Evolutionary conservation across 2,797 vertebrate genomes (phyloP), one percentile per base, ranked within the genome.

Genomic region (Muscicapa striata): DNA sequence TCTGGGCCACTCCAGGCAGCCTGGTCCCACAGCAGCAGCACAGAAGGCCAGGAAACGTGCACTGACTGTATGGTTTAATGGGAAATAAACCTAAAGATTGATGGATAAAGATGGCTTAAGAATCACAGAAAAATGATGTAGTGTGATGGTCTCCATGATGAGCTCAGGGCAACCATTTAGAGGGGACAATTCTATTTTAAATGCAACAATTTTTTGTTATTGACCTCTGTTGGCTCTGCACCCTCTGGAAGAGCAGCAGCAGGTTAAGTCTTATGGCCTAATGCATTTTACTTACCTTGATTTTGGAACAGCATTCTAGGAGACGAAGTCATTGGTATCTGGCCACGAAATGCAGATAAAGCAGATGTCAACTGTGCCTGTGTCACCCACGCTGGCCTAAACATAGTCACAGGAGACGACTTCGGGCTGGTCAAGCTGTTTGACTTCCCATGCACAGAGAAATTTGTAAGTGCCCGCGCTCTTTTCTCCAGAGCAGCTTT

Each of bases 371-470:
- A 99, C 95, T 99, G 99, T 3, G 99, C 98, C 0, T 99, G 99
- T 15, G 99, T 99, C 79, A 99, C 99, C 41, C 99, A 99, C 2
- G 96, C 98, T 6, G 99, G 99, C 57, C 97, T 99, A 49, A 99
- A 98, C 77, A 95, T 99, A 68, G 99, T 98, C 88, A 99, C 99
- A 0, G 99, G 99, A 51, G 99, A 99, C 4, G 99, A 99, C 97
- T 99, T 99, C 0, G 99, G 99, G 40, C 98, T 99, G 40, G 98
- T 99, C 92, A 99, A 99, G 94, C 99, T 99, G 58, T 99, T 99
- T 20, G 99, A 99, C 32, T 99, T 99, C 93, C 99, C 99, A 13
- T 99, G 99, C 97, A 93, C 97, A 0, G 99, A 99, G 45, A 99
- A 99, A 94, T 99, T 99, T 97, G 99, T 99, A 96, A 98, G 99